Percentiles rank a stretch among this genome's conserved stretches.
Evolutionary conservation across 2,113 vertebrate species (phyloP).

Genomic region (Tenrec ecaudatus): DNA sequence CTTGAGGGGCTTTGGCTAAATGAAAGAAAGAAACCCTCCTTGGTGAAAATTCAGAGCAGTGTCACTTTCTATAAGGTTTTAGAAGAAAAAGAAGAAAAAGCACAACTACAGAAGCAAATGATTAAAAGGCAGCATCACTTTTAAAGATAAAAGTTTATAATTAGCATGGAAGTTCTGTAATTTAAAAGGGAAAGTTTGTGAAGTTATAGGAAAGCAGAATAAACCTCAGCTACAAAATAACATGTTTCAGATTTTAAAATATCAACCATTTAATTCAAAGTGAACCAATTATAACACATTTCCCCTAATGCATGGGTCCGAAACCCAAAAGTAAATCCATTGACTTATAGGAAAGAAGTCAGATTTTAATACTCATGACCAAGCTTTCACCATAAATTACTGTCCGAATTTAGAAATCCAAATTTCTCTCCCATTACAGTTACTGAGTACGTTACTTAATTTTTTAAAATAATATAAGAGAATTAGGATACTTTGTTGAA

Average conservation of each 20-base stretch:
- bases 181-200: constrained; percentile 89
- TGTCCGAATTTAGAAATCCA: constrained; percentile 35
- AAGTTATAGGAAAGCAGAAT: constrained; percentile 83
- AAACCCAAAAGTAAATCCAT: constrained; percentile 77
- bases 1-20: background rate
- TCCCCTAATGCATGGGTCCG: constrained; percentile 69
- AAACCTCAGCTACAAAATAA: constrained; percentile 88
- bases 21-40: constrained; percentile 70
- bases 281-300: constrained; percentile 81
- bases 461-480: background rate
- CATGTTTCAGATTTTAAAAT: constrained; percentile 88
- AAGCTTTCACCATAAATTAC: constrained; percentile 42
- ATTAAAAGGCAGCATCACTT: constrained; percentile 88
- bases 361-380: constrained; percentile 42
- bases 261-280: constrained; percentile 84
- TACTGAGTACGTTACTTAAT: constrained; percentile 10
- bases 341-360: constrained; percentile 75
- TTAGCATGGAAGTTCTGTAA: constrained; percentile 87
- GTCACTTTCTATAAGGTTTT: constrained; percentile 84
- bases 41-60: constrained; percentile 86
- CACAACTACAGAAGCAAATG: constrained; percentile 80
- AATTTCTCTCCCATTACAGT: background rate
- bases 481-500: background rate
- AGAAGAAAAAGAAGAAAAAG: constrained; percentile 67
- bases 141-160: constrained; percentile 88